Evolutionary conservation across 30 jellyfish, hydroid and myxozoan genomes (phyloP).

Genomic region (Aurelia coerulea): DNA sequence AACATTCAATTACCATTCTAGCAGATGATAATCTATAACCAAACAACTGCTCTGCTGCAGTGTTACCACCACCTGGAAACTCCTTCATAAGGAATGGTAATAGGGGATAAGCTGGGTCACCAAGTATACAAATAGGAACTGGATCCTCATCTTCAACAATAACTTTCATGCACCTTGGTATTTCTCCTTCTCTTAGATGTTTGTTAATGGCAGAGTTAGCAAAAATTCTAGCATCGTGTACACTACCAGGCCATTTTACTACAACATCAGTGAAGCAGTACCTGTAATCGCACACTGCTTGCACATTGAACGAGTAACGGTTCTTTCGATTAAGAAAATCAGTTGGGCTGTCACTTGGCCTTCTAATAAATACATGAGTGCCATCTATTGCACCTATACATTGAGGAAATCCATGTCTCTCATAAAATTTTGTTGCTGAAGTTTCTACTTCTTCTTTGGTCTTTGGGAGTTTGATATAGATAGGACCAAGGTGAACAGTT

Average conservation of each 20-base stretch:
- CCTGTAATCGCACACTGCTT: constrained; percentile 61
- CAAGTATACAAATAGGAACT: constrained; percentile 52
- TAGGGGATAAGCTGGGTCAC: constrained; percentile 87
- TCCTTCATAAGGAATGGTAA: constrained; percentile 73
- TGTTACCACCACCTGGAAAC: constrained; percentile 43
- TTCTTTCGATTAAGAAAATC: constrained; percentile 43
- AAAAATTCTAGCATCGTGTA: constrained; percentile 57
- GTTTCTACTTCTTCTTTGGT: constrained; percentile 23
- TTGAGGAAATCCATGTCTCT: constrained; percentile 69
- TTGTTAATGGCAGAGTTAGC: constrained; percentile 45
- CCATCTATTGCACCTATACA: constrained; percentile 78
- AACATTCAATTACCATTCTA: constrained; percentile 64
- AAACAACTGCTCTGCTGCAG: constrained; percentile 53
- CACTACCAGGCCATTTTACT: constrained; percentile 71
- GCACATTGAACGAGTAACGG: constrained; percentile 53
- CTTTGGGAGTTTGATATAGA: constrained; percentile 50
- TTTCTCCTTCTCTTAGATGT: constrained; percentile 4
- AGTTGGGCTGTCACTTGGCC: constrained; percentile 42
- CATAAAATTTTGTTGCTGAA: constrained; percentile 12
- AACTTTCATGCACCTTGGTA: constrained; percentile 46
- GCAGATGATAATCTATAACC: constrained; percentile 70
- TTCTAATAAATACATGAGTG: constrained; percentile 40
- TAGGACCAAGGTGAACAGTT: constrained; percentile 42
- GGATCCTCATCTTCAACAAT: constrained; percentile 53
- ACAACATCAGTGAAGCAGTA: constrained; percentile 60